Evolutionary conservation across 2,113 vertebrate genomes (phyloP).

Genomic region (Reinhardtius hippoglossoides): DNA sequence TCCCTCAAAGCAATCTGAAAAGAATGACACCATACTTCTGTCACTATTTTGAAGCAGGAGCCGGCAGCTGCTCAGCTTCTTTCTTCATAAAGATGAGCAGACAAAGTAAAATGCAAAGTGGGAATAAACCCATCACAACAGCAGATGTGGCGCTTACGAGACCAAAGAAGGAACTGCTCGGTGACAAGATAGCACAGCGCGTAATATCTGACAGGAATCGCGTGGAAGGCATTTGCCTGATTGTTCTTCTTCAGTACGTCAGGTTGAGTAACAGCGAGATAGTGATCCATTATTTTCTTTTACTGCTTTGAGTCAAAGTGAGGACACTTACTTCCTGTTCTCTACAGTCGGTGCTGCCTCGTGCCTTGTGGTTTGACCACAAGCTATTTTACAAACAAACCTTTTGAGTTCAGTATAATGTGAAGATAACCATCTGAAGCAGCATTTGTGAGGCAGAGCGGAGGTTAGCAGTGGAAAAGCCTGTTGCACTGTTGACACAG

Average conservation of each 20-base stretch:
- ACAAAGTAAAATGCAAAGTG: slow-evolving; percentile 3
- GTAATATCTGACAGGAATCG: slow-evolving; percentile 64
- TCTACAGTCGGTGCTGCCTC: background rate
- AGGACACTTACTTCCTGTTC: slow-evolving; percentile 69
- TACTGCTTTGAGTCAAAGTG: slow-evolving; percentile 59
- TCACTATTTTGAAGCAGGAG: no score
- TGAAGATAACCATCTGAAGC: slow-evolving; percentile 4
- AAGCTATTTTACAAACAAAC: no score
- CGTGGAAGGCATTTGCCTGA: slow-evolving; percentile 77
- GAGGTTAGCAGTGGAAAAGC: slow-evolving; percentile 15
- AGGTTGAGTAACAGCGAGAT: slow-evolving; percentile 75
- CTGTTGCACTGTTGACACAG: slow-evolving; percentile 42
- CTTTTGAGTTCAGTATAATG: no score
- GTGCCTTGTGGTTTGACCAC: no score
- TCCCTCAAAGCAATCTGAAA: no score
- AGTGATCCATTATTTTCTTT: slow-evolving; percentile 79
- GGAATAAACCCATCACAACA: slow-evolving; percentile 27
- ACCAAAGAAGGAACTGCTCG: slow-evolving; percentile 73
- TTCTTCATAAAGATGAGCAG: background rate
- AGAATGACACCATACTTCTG: background rate
- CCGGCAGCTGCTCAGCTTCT: no score
- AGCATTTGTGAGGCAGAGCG: slow-evolving; percentile 17
- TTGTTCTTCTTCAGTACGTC: slow-evolving; percentile 79
- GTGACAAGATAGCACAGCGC: slow-evolving; percentile 53
- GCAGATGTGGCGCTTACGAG: slow-evolving; percentile 21